Conservation (phyloP, 2,113 vertebrate genomes). For the Vanacampus margaritifer region DNA sequence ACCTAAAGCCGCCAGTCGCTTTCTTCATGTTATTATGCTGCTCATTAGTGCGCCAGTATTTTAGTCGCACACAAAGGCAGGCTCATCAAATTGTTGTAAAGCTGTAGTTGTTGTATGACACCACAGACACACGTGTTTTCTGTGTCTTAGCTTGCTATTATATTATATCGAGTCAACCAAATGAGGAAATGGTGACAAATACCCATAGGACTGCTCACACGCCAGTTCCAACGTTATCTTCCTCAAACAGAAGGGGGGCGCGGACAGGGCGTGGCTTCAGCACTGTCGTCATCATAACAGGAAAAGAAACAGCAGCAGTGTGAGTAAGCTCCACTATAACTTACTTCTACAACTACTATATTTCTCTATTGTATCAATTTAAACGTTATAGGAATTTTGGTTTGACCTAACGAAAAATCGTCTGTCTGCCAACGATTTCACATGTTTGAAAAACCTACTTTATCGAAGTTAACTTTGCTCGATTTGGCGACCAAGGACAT, state of each 20-base stretch:
- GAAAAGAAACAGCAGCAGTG: conserved; percentile 24
- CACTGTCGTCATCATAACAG: conserved; percentile 48
- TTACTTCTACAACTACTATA: too few species aligned
- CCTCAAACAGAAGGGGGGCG: conserved; percentile 33
- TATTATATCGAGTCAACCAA: too few species aligned
- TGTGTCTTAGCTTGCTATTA: background rate
- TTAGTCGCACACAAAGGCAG: too few species aligned
- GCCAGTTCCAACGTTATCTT: conserved; percentile 42
- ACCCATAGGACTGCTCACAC: background rate
- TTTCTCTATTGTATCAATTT: too few species aligned
- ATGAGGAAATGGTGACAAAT: too few species aligned
- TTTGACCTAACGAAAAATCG: background rate
- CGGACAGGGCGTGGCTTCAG: conserved; percentile 34
- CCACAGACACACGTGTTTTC: background rate
- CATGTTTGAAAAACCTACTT: background rate
- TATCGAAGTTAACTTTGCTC: background rate
- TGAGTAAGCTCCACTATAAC: background rate
- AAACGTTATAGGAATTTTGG: rapidly evolving
- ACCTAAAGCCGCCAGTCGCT: too few species aligned
- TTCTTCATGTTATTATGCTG: too few species aligned
- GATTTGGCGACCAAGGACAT: conserved; percentile 45
- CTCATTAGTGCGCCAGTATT: too few species aligned
- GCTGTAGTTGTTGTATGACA: background rate
- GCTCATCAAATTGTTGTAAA: background rate
- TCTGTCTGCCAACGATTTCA: background rate